Evolutionary conservation across 2,888 invertebrate genomes (phyloP).

Genomic region (Drosophila robusta): DNA sequence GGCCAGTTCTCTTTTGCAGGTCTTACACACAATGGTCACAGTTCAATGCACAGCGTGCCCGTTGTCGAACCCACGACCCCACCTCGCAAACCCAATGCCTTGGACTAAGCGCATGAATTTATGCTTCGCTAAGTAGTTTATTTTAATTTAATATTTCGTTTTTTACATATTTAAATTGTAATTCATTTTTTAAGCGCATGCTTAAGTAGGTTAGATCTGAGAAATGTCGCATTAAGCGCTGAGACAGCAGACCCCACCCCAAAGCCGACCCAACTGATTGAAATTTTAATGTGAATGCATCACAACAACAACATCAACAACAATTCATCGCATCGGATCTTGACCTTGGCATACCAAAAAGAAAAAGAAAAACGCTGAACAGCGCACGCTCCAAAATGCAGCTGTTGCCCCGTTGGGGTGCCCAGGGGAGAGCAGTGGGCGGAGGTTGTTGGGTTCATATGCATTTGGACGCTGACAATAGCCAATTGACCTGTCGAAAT

Average conservation of each 20-base stretch:
- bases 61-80: not conserved
- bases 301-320: constrained; percentile 12
- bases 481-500: constrained; percentile 1
- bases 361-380: constrained; percentile 20
- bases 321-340: constrained; percentile 30
- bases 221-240: constrained; percentile 27
- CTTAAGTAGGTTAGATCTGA: constrained; percentile 28
- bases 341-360: constrained; percentile 56
- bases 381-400: constrained; percentile 43
- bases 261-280: constrained; percentile 4
- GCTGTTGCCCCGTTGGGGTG: constrained; percentile 15
- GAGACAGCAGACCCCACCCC: constrained; percentile 10
- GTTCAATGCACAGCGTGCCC: constrained; percentile 1
- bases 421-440: not conserved
- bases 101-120: constrained; percentile 18
- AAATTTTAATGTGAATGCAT: constrained; percentile 49
- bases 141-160: constrained; percentile 4
- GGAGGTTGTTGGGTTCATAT: not conserved
- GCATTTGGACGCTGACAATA: constrained; percentile 17
- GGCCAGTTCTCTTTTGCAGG: no score
- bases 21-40: not conserved
- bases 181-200: constrained; percentile 6
- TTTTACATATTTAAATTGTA: constrained; percentile 4
- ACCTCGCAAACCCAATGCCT: constrained; percentile 4
- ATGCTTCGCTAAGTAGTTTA: not conserved